Base-by-base conservation (phyloP, 2,113 vertebrate species). In the Amphiprion ocellaris region DNA sequence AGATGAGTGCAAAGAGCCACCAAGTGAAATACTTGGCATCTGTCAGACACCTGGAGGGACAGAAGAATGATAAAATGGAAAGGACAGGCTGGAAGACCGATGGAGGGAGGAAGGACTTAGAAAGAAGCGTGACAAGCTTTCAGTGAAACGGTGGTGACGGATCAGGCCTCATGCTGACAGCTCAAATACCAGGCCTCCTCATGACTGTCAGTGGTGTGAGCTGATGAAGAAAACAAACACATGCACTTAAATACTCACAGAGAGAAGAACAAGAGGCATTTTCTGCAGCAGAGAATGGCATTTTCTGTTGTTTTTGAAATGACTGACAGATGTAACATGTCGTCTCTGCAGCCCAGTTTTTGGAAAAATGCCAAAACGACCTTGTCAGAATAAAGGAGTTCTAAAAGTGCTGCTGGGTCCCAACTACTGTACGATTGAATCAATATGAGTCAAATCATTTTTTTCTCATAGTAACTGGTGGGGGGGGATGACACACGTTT, bases 91-190 rank as follows among this genome's bases (percentile, higher is more conserved):
- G 55, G 16, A 17, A 56, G 62, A 21, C 37, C 12, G 4, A 58
- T 2, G 14, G 39, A n/a, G 15, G 44, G 47, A 21, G 19, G 60
- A 47, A 46, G 58, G 60, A n/a, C 10, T 61, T 1, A 8, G 33
- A 44, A 73, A 77, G 76, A 73, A 81, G 67, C 76, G 41, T 56
- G 78, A 74, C 58, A 12, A 19, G 10, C 63, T 73, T 59, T 82
- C 66, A 67, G 66, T 52, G 74, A 72, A 67, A n/a, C 11, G 14
- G 75, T 17, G 79, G 15, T 74, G 80, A 85, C n/a, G 63, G 69
- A 85, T 69, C 28, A 1, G 30, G 21, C 52, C 15, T 53, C 55
- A 4, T 8, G 41, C 53, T 83, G 79, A 87, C 76, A 74, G 79
- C 79, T 77, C 26, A 21, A 66, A 80, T 68, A 33, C 21, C 5